Evolutionary conservation across 2,797 vertebrate species (phyloP), one percentile per base, ranked within the genome.

Genomic region (Myotis planiceps): DNA sequence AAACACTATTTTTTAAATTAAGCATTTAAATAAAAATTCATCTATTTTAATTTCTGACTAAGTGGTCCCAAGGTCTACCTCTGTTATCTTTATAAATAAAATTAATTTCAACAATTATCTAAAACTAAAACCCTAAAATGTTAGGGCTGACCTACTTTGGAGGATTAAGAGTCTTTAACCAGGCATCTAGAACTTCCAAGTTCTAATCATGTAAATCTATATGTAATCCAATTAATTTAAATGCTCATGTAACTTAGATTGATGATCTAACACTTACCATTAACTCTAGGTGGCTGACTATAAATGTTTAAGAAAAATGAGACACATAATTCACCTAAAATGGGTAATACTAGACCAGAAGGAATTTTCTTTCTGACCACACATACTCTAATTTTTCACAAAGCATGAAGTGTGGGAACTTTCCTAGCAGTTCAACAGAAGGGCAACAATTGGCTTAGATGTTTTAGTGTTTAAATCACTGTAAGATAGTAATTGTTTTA

Each of bases 211-310:
- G 34, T 45, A 60, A 49, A 45, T 65, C n/a, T 74, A 72, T 55
- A 18, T 80, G 34, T 76, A 78, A 90, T 45, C 69, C 69, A 88
- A 74, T 89, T 96, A 91, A 74, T 66, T 66, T 85, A 92, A 92
- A 90, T 75, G 15, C 5, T 42, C 45, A 19, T 34, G 34, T 55
- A 69, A 51, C 53, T 37, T 92, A 51, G 65, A 94, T 78, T 68
- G 42, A 80, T 96, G 45, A 75, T 27, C 27, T 81, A 91, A 93
- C 25, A 75, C 72, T 81, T 51, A 27, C 29, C 60, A 75, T 88
- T 94, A 89, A 32, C 19, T 84, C 51, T 80, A 32, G 79, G 65
- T 91, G 74, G 32, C 29, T 88, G 74, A 71, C 60, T 45, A 55
- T 58, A 95, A 95, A 92, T 42, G 72, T 55, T 93, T 65, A 58